A percentile compares a stretch with the other conserved stretches of the same genome.
Evolutionary conservation across 2,113 vertebrate genomes (phyloP).

Genomic region (Psammodynastes pulverulentus): DNA sequence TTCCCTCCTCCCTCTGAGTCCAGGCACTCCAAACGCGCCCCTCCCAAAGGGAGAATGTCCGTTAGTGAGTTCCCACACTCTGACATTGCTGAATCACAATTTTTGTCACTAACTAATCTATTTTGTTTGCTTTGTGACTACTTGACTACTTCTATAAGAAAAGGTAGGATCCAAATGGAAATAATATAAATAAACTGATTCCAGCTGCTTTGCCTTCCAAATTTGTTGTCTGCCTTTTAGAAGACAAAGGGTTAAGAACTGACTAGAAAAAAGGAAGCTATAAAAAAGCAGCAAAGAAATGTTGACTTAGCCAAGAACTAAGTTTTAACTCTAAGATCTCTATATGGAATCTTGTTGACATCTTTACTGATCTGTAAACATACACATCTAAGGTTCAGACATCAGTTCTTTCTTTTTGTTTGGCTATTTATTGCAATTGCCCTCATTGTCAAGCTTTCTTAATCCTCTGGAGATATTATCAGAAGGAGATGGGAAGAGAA

Average conservation of each 20-base stretch:
- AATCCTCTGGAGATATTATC: slow-evolving; percentile 2
- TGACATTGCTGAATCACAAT: not conserved
- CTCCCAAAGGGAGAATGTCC: too few relatives aligned
- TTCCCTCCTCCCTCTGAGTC: too few relatives aligned
- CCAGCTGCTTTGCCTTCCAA: not conserved
- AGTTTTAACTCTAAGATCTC: not conserved
- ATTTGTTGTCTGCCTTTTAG: not conserved
- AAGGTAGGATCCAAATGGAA: not conserved
- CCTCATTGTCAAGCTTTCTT: not conserved
- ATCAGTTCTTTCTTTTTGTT: not conserved
- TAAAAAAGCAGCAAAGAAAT: not conserved
- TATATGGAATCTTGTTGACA: not conserved
- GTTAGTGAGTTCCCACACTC: too few relatives aligned
- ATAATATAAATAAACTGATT: not conserved
- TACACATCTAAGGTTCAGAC: not conserved
- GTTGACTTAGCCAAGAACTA: not conserved
- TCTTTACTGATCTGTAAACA: not conserved
- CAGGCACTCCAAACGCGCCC: too few relatives aligned
- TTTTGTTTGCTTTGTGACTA: not conserved
- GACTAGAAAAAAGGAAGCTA: not conserved
- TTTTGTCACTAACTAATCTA: not conserved
- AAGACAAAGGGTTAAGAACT: not conserved
- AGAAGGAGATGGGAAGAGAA: not conserved
- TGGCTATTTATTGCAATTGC: not conserved
- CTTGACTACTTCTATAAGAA: not conserved